phyloP scores from a whole-genome alignment of 1,140 invertebrate genomes.

The Charaxes varanes region DNA sequence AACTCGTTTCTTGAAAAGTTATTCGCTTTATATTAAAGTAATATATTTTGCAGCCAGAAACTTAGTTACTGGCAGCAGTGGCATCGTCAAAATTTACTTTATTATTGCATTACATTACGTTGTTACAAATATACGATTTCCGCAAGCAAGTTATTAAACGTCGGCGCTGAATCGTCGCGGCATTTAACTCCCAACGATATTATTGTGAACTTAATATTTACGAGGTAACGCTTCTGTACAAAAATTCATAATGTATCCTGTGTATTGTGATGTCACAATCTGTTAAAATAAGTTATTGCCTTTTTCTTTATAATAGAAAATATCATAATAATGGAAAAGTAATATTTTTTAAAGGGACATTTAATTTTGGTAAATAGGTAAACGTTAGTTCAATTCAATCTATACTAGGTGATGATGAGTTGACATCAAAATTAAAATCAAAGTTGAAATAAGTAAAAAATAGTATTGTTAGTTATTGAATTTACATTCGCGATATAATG shows the following conservation, averaged over 20 bases:
- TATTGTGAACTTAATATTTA: slow-evolving; percentile 14
- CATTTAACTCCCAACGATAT: slow-evolving; percentile 13
- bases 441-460: too few relatives aligned
- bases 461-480: too few relatives aligned
- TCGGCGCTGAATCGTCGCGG: slow-evolving; percentile 11
- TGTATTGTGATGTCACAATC: too few relatives aligned
- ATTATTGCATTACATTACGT: slow-evolving; percentile 40
- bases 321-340: too few relatives aligned
- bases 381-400: too few relatives aligned
- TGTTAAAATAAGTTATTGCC: too few relatives aligned
- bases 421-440: too few relatives aligned
- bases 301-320: too few relatives aligned
- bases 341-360: too few relatives aligned
- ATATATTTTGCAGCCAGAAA: slow-evolving; percentile 10
- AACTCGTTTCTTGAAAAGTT: slow-evolving; percentile 14
- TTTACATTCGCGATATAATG: too few relatives aligned
- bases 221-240: slow-evolving; percentile 9
- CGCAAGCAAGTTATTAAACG: slow-evolving; percentile 23
- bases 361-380: too few relatives aligned
- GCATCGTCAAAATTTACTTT: slow-evolving; percentile 3
- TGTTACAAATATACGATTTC: slow-evolving; percentile 32
- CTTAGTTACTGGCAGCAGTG: background rate
- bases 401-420: too few relatives aligned
- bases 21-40: slow-evolving; percentile 28
- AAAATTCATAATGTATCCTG: slow-evolving; percentile 2